Base-by-base conservation (phyloP, 1,140 invertebrate species). In the Colletes gigas region DNA sequence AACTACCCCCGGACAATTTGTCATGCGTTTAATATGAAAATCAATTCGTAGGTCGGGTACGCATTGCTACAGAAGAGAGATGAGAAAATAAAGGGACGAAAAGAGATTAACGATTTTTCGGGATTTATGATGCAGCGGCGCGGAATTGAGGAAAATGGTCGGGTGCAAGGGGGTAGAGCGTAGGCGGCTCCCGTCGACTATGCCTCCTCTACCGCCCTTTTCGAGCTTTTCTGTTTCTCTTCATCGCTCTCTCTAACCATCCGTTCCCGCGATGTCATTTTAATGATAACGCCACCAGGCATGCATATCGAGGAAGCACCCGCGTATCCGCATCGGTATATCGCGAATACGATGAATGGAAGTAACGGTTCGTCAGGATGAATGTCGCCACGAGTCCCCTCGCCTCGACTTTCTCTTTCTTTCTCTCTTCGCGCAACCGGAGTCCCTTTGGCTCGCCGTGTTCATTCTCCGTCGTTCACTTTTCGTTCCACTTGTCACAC, bases 311-410 rank as follows among this genome's bases (percentile, higher is more conserved):
- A 19, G 63, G 59, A 76, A 68, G 67, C 30, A 30, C 72, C 79
- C 70, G 67, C 74, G 78, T 73, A 76, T 82, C 67, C 62, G 60
- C 83, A 83, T 75, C 79, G 71, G 87, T 87, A 86, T 87, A 86
- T 87, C 82, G 79, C 85, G 83, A 82, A 85, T 70, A 83, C 87
- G 87, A 84, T 86, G 88, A 90, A 90, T 88, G 88, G 86, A 86
- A 81, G 82, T 88, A 89, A 89, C 87, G 81, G 82, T 88, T 87
- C 86, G 88, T 83, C 87, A 81, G 88, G 85, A 89, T 88, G 83
- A 87, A 88, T 90, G 87, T 89, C 83, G 80, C 78, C 55, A 59
- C 77, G 68, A 44, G 70, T 67, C 73, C 65, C 30, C 30, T 30
- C 74, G 54, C 67, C 71, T 68, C 69, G 63, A 44, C 74, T 78